These are phyloP conservation scores for Lasius platythorax DNA, from an alignment of 2,888 invertebrate species.

Conservation along the genomic window DNA sequence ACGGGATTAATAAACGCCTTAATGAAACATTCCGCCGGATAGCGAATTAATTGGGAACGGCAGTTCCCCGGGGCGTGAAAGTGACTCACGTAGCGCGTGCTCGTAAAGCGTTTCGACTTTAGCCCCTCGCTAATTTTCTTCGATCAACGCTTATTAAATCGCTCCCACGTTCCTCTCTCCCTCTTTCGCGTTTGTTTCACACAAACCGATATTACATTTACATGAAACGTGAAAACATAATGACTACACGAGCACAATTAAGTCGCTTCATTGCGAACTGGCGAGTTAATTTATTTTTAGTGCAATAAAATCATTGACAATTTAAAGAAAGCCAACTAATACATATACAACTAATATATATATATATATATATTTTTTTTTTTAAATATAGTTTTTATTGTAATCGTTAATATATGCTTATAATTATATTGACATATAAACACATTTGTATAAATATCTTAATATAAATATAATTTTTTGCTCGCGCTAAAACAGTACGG, in stretches of 20 bases:
- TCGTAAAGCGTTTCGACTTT: slow-evolving; percentile 69
- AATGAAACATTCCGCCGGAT: slow-evolving; percentile 80
- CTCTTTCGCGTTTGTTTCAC: slow-evolving; percentile 10
- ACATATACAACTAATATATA: background rate
- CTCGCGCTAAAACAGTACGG: background rate
- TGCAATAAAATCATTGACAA: background rate
- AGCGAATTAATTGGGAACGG: slow-evolving; percentile 80
- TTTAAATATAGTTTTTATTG: background rate
- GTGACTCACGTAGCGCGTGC: slow-evolving; percentile 74
- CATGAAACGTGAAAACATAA: slow-evolving; percentile 29
- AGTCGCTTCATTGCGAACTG: background rate
- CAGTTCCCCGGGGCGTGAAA: slow-evolving; percentile 80
- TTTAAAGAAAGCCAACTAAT: background rate
- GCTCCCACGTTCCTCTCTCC: slow-evolving; percentile 61
- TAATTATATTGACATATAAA: background rate
- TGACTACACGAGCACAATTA: background rate
- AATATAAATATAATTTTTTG: background rate
- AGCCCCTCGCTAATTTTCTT: slow-evolving; percentile 68
- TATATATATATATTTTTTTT: too few relatives aligned
- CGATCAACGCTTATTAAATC: slow-evolving; percentile 75
- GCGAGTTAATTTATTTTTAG: slow-evolving; percentile 8
- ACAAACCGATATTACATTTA: slow-evolving; percentile 34
- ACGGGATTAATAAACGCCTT: slow-evolving; percentile 82
- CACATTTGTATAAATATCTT: background rate
- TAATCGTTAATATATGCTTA: background rate